These are phyloP conservation scores for Tragelaphus eurycerus DNA, from an alignment of 2,797 vertebrate genomes.

Conservation along the genomic window DNA sequence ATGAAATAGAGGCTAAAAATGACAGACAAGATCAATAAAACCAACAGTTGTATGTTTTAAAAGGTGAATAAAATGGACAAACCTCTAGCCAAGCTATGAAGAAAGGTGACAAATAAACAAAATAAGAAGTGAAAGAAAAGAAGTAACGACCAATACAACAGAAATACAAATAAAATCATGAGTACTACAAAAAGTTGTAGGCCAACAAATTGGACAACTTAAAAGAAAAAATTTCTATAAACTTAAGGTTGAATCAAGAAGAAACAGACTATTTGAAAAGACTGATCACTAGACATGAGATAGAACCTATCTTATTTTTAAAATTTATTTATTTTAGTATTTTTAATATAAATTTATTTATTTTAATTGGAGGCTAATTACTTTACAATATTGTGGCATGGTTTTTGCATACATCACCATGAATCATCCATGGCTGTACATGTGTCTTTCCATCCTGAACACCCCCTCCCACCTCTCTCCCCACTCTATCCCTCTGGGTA, in stretches of 20 bases:
- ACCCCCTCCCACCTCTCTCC: background rate
- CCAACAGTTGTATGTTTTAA: background rate
- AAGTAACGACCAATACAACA: background rate
- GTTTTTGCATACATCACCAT: background rate
- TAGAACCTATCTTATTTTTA: background rate
- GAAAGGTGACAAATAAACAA: background rate
- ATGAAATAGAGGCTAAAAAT: background rate
- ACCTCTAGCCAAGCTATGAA: background rate
- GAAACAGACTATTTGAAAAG: background rate
- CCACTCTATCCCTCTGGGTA: background rate
- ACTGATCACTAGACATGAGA: background rate
- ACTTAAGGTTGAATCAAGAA: background rate
- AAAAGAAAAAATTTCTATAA: background rate
- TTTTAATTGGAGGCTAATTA: background rate
- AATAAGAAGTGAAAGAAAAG: background rate
- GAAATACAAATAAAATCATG: background rate
- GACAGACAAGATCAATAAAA: background rate
- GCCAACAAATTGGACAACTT: background rate
- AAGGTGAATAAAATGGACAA: background rate
- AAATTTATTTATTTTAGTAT: too few relatives aligned
- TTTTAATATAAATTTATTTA: background rate
- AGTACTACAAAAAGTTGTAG: background rate
- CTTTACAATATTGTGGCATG: background rate
- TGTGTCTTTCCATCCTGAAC: background rate
- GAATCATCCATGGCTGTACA: background rate